Conservation (phyloP, 2,797 vertebrate species). For the Neosalanx taihuensis region DNA sequence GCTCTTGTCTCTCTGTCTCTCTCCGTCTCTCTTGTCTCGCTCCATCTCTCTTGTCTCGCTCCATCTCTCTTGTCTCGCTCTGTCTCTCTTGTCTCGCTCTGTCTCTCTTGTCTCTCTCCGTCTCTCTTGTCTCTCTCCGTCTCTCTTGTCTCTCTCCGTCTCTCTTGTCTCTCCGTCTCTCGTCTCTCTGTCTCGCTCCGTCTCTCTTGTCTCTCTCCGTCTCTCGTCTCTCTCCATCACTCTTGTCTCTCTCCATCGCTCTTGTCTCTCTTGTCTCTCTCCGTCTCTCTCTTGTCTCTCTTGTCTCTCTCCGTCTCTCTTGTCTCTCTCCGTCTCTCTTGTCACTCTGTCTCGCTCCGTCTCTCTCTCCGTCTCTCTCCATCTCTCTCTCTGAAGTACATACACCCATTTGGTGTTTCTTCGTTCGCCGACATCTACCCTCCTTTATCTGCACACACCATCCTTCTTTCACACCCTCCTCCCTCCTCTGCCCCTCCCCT, state of each 20-base stretch:
- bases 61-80: background rate
- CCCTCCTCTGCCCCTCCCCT: constrained; percentile 35
- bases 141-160: background rate
- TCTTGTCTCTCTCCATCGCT: background rate
- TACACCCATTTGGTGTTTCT: no score
- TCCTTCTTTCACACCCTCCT: background rate
- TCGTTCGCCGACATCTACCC: no score
- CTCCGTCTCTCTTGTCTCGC: background rate
- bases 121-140: constrained; percentile 13
- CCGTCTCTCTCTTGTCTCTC: no score
- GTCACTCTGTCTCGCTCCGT: background rate
- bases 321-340: background rate
- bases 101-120: constrained; percentile 32
- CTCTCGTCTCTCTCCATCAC: background rate
- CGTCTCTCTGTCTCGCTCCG: constrained; percentile 34
- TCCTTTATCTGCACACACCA: no score
- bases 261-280: constrained; percentile 5
- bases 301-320: no score
- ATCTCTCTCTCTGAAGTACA: constrained; percentile 9
- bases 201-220: constrained; percentile 20
- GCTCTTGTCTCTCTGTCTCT: background rate
- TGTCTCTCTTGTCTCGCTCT: background rate
- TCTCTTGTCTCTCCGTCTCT: background rate
- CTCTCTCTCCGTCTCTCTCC: constrained; percentile 36
- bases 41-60: no score